Evolutionary conservation across 2,888 invertebrate genomes (phyloP).

Genomic region (Artemia sinica): DNA sequence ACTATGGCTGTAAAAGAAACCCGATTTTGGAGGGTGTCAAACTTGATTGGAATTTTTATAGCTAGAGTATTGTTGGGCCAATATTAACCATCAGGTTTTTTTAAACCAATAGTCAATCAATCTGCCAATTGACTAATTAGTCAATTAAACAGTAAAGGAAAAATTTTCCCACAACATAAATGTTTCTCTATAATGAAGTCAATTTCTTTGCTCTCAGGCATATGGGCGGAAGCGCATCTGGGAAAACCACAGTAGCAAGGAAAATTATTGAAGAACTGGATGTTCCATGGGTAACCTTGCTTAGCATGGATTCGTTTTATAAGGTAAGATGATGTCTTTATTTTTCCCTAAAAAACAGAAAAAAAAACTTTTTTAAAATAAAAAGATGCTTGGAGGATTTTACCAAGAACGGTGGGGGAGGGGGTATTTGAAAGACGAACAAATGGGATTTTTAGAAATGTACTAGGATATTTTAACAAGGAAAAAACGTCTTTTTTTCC

Average conservation of each 20-base stretch:
- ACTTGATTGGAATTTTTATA: not conserved
- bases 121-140: constrained; percentile 9
- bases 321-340: constrained; percentile 44
- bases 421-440: no score
- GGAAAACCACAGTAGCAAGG: constrained; percentile 93
- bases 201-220: constrained; percentile 42
- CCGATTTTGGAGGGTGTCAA: no score
- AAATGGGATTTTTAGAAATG: no score
- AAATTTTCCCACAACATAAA: constrained; percentile 15
- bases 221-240: constrained; percentile 98
- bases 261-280: constrained; percentile 86
- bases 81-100: not conserved
- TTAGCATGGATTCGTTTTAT: constrained; percentile 97
- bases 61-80: not conserved
- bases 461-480: no score
- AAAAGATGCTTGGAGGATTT: no score
- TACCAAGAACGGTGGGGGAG: no score
- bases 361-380: no score
- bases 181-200: not conserved
- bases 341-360: no score
- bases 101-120: not conserved
- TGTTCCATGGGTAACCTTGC: constrained; percentile 93
- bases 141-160: not conserved
- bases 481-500: no score
- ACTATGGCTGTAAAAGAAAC: no score